phyloP scores from a whole-genome alignment of 92 coral and sea anemone genomes.

The Parazoanthus darwini region DNA sequence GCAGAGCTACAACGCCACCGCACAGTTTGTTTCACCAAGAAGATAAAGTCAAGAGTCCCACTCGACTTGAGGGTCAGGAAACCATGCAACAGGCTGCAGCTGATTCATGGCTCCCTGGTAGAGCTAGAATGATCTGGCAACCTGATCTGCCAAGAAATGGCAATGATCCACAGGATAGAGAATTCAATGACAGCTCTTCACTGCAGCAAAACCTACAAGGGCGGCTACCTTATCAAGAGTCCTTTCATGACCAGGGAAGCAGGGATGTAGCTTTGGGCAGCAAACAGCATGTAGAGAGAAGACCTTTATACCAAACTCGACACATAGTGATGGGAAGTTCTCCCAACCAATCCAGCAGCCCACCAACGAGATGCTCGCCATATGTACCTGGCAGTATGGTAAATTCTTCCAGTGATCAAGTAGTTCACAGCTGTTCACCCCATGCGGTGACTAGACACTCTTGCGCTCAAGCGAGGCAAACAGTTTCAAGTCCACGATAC shows the following conservation, averaged over 20 bases:
- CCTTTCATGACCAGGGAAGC: background rate
- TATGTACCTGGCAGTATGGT: background rate
- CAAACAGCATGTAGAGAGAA: background rate
- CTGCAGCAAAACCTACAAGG: background rate
- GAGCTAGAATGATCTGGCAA: conserved; percentile 25
- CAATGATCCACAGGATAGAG: background rate
- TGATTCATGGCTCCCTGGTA: background rate
- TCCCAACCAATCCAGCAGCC: background rate
- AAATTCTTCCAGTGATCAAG: background rate
- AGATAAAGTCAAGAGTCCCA: background rate
- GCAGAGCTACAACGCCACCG: background rate
- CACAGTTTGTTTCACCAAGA: conserved; percentile 2
- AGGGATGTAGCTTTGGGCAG: background rate
- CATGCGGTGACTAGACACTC: background rate
- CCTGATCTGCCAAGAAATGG: conserved; percentile 3
- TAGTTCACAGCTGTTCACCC: background rate
- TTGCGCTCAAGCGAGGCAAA: background rate
- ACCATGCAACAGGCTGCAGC: background rate
- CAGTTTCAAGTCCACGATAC: background rate
- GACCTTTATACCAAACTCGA: conserved; percentile 13
- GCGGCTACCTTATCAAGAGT: background rate
- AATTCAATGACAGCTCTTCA: background rate
- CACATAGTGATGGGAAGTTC: background rate
- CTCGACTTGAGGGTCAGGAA: background rate
- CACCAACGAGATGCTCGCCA: background rate